phyloP scores from a whole-genome alignment of 2,797 vertebrate species.

The Atherinosoma microstoma region DNA sequence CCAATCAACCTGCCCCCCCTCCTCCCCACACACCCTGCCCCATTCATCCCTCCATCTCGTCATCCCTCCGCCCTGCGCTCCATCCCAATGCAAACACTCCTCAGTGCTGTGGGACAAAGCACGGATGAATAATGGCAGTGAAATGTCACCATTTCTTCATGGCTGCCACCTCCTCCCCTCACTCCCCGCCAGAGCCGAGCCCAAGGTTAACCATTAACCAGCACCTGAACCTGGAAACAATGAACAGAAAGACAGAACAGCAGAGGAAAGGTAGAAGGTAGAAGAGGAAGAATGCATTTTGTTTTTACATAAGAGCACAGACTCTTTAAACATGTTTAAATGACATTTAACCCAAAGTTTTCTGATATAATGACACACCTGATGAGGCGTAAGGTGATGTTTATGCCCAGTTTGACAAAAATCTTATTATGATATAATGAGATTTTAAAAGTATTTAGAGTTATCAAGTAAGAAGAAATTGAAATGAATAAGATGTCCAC shows the following conservation, averaged over 20 bases:
- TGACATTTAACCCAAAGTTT: not conserved
- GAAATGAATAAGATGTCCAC: too few species aligned
- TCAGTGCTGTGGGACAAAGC: conserved; percentile 78
- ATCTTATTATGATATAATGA: too few species aligned
- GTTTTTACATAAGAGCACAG: conserved; percentile 2
- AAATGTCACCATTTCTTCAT: conserved; percentile 85
- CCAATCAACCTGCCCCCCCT: conserved; percentile 15
- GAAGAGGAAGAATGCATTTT: not conserved
- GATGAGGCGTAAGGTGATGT: not conserved
- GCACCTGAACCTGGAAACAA: conserved; percentile 74
- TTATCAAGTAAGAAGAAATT: too few species aligned
- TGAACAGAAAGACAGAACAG: conserved; percentile 55
- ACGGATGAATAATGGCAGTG: conserved; percentile 84
- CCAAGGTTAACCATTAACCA: conserved; percentile 83
- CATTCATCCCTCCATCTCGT: conserved; percentile 71
- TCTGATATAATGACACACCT: not conserved
- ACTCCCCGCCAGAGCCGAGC: conserved; percentile 55
- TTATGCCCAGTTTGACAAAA: too few species aligned
- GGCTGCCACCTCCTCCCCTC: conserved; percentile 67
- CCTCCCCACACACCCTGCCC: conserved; percentile 55
- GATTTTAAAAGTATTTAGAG: too few species aligned
- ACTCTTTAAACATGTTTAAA: not conserved
- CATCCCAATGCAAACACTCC: conserved; percentile 85
- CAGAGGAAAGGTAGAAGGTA: conserved; percentile 26
- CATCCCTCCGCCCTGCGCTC: conserved; percentile 68